Conservation (phyloP, 1,140 invertebrate species). For the Hycleus phaleratus region DNA sequence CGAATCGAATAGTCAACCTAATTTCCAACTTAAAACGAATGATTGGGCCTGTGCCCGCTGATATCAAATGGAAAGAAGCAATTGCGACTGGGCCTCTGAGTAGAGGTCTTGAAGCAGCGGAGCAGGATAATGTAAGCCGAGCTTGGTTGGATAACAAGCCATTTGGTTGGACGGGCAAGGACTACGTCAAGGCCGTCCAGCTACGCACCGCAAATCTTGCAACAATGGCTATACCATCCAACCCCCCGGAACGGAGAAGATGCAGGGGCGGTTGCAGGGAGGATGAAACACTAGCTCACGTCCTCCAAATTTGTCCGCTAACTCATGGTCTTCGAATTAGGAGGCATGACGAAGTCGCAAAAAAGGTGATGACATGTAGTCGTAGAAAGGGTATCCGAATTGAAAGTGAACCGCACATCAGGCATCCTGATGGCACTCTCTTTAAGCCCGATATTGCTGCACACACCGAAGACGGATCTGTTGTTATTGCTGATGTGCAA, state of each 20-base stretch:
- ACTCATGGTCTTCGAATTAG: constrained; percentile 3
- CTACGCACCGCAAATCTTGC: constrained; percentile 1
- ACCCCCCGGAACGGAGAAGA: not conserved
- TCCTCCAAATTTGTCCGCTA: constrained; percentile 5
- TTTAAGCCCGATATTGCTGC: too few species aligned
- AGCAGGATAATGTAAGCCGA: not conserved
- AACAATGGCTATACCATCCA: constrained; percentile 1
- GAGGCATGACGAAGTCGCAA: not conserved
- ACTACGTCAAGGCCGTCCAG: constrained; percentile 12
- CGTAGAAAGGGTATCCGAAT: too few species aligned
- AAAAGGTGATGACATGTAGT: too few species aligned
- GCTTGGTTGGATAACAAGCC: constrained; percentile 9
- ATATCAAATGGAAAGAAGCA: too few species aligned
- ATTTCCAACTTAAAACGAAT: too few species aligned
- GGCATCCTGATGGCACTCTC: too few species aligned
- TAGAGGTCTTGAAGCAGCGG: too few species aligned
- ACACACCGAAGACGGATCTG: too few species aligned
- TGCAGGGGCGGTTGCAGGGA: constrained; percentile 3
- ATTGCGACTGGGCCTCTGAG: too few species aligned
- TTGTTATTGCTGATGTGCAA: not conserved
- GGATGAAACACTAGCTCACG: not conserved
- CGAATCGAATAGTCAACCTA: too few species aligned
- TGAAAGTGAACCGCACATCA: too few species aligned
- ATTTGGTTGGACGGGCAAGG: constrained; percentile 1
- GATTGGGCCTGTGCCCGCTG: too few species aligned